Evolutionary conservation across 2,888 invertebrate genomes (phyloP).

Genomic region (Synanthedon tipuliformis): DNA sequence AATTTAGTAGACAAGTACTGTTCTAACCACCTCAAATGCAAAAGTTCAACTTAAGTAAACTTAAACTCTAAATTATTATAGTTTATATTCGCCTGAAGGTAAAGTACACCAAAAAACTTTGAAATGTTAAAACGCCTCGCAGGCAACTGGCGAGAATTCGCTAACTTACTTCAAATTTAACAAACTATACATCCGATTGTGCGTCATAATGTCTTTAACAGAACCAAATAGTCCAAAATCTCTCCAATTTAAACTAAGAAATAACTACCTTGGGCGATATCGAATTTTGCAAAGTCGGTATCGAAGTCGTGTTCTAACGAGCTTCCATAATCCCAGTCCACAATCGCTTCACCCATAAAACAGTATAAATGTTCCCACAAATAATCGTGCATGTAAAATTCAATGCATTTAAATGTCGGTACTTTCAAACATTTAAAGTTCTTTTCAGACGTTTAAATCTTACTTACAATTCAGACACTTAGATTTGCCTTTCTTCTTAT

Average conservation of each 20-base stretch:
- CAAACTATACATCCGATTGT: not conserved
- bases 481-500: too few relatives aligned
- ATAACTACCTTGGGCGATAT: not conserved
- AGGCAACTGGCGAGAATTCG: too few relatives aligned
- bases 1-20: too few relatives aligned
- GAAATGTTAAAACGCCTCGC: too few relatives aligned
- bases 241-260: not conserved
- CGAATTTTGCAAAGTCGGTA: not conserved
- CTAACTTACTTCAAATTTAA: too few relatives aligned
- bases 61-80: too few relatives aligned
- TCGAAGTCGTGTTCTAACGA: not conserved
- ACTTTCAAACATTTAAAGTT: conserved; percentile 1
- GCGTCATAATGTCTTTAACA: not conserved
- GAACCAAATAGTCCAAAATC: not conserved
- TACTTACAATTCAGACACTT: too few relatives aligned
- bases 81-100: too few relatives aligned
- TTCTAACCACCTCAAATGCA: too few relatives aligned
- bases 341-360: conserved; percentile 17
- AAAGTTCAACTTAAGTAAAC: too few relatives aligned
- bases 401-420: conserved; percentile 34
- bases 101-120: too few relatives aligned
- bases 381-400: conserved; percentile 28
- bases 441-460: not conserved
- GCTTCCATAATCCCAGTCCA: not conserved
- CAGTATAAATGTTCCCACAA: conserved; percentile 17